These are phyloP conservation scores for Microplitis mediator DNA, from an alignment of 1,140 invertebrate species.

Conservation along the genomic window DNA sequence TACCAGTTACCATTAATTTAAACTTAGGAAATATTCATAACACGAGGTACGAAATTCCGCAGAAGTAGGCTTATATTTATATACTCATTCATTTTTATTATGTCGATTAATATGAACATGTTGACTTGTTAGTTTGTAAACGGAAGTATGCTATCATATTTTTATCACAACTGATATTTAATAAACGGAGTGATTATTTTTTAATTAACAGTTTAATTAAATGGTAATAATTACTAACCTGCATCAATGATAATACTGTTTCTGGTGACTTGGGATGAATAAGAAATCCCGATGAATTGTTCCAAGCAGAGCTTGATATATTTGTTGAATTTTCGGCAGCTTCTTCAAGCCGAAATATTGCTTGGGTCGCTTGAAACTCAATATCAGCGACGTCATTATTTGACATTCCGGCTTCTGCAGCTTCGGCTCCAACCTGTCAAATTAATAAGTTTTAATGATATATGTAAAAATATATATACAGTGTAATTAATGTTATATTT, in stretches of 20 bases:
- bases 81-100: too few species aligned
- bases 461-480: background rate
- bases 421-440: slow-evolving; percentile 59
- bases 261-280: slow-evolving; percentile 50
- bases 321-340: slow-evolving; percentile 64
- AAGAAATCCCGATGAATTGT: slow-evolving; percentile 56
- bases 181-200: too few species aligned
- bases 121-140: background rate
- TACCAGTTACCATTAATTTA: too few species aligned
- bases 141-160: background rate
- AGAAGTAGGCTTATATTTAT: too few species aligned
- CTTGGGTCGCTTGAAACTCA: slow-evolving; percentile 71
- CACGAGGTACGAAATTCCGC: too few species aligned
- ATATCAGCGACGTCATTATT: slow-evolving; percentile 60
- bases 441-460: slow-evolving; percentile 26
- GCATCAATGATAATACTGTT: slow-evolving; percentile 57
- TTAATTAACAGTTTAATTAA: background rate
- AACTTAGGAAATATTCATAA: too few species aligned
- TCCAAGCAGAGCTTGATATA: slow-evolving; percentile 58
- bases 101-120: too few species aligned
- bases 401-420: slow-evolving; percentile 38
- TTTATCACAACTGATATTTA: background rate
- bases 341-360: slow-evolving; percentile 70
- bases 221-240: slow-evolving; percentile 45
- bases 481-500: background rate